A percentile compares a stretch with the other conserved stretches of the same genome.
Conservation (phyloP, 2,113 vertebrate species). For the Phyllopteryx taeniolatus region DNA sequence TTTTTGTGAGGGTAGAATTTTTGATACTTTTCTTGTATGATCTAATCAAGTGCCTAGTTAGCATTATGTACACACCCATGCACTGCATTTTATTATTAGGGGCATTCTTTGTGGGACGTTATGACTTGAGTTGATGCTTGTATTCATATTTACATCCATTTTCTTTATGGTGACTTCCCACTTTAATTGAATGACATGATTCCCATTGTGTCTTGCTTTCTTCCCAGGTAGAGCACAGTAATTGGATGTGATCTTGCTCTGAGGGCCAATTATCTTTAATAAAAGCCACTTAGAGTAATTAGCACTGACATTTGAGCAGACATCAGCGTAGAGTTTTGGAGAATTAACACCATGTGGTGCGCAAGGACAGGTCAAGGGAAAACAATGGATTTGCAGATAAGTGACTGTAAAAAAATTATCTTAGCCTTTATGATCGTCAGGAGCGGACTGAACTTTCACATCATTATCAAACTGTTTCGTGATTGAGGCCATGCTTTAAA, state of each 20-base stretch:
- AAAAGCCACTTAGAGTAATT: constrained; percentile 50
- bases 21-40: too few species aligned
- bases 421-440: not conserved
- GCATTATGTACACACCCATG: not conserved
- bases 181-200: constrained; percentile 18
- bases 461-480: constrained; percentile 11
- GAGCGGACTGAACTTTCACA: constrained; percentile 9
- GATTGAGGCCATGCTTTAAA: constrained; percentile 9
- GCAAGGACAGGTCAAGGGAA: constrained; percentile 32
- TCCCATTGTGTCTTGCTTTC: constrained; percentile 13
- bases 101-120: not conserved
- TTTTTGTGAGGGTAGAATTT: too few species aligned
- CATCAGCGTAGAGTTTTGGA: constrained; percentile 29
- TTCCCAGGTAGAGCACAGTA: constrained; percentile 22
- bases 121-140: not conserved
- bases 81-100: not conserved
- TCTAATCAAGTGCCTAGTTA: not conserved
- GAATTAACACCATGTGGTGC: constrained; percentile 34
- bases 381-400: constrained; percentile 17
- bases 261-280: constrained; percentile 44
- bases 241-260: constrained; percentile 37
- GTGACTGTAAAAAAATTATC: constrained; percentile 7
- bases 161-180: not conserved
- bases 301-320: constrained; percentile 27
- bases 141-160: not conserved